Conservation (phyloP, 2,113 vertebrate genomes). For the Aspidoscelis tigris region DNA sequence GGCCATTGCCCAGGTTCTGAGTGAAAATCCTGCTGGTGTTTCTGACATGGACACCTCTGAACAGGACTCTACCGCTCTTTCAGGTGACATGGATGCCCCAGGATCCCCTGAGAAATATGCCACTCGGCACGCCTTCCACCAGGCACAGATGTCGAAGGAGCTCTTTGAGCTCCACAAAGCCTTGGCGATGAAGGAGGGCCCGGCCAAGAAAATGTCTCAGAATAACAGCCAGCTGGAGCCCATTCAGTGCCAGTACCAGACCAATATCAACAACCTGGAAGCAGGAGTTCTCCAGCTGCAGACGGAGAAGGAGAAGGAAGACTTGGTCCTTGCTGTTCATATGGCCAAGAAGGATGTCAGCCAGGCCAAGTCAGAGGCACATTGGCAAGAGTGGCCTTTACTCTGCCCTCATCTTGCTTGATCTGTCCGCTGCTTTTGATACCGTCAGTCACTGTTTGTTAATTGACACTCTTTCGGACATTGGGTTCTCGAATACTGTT, state of each 20-base stretch:
- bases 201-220: slow-evolving; percentile 90
- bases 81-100: slow-evolving; percentile 66
- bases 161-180: slow-evolving; percentile 92
- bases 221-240: slow-evolving; percentile 88
- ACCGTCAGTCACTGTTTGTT: too few species aligned
- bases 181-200: slow-evolving; percentile 88
- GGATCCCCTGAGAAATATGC: slow-evolving; percentile 79
- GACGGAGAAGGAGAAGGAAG: slow-evolving; percentile 95
- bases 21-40: slow-evolving; percentile 79
- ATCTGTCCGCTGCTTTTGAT: too few species aligned
- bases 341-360: slow-evolving; percentile 91
- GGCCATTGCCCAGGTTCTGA: slow-evolving; percentile 84
- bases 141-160: slow-evolving; percentile 94
- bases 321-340: slow-evolving; percentile 84
- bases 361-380: slow-evolving; percentile 95
- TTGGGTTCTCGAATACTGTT: too few species aligned
- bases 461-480: too few species aligned
- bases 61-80: slow-evolving; percentile 51
- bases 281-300: slow-evolving; percentile 84
- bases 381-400: slow-evolving; percentile 90
- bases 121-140: slow-evolving; percentile 88
- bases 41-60: slow-evolving; percentile 60
- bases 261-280: slow-evolving; percentile 85
- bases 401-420: too few species aligned
- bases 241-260: slow-evolving; percentile 88